Evolutionary conservation across 2,113 vertebrate genomes (phyloP), one percentile per base, ranked within the genome.

Genomic region (Ictalurus furcatus): DNA sequence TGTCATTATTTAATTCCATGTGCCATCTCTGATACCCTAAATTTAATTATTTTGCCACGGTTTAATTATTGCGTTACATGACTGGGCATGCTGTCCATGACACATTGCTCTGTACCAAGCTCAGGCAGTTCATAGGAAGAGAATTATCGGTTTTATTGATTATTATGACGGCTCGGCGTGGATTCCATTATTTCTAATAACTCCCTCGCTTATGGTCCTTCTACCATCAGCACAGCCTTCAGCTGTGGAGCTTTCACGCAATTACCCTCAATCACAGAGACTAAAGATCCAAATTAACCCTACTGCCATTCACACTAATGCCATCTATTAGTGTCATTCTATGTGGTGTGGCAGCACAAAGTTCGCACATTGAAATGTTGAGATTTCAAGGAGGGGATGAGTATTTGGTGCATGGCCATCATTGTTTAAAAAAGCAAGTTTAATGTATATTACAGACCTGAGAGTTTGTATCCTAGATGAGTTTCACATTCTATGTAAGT

Each of bases 151-250:
- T 69, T 87, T 85, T 87, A 91, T 86, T 91, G 88, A 91, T 91
- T 88, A 84, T 89, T 85, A 91, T 44, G 79, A 86, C 34, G 25
- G 59, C 83, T 65, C 16, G 59, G 82, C 30, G 61, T 61, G 54
- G 89, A 85, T 88, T 79, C 83, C 86, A 88, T 88, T 86, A 88
- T 88, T 88, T 90, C 88, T 90, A 91, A 91, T 90, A 91, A 90
- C 86, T 89, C 78, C 56, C 63, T 61, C 44, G 13, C 44, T 87
- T 81, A 65, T 88, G 65, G 73, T 63, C 73, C 37, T 44, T 58
- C 23, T n/a, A 4, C 89, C 54, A 25, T 85, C 52, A 52, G 80
- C 83, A 56, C 74, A 13, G 59, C 76, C 21, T 86, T 88, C 86
- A 85, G 83, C 76, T 44, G 11, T 37, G 44, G 71, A 69, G 90